Conservation (phyloP, 2,113 vertebrate genomes). For the Daubentonia madagascariensis region DNA sequence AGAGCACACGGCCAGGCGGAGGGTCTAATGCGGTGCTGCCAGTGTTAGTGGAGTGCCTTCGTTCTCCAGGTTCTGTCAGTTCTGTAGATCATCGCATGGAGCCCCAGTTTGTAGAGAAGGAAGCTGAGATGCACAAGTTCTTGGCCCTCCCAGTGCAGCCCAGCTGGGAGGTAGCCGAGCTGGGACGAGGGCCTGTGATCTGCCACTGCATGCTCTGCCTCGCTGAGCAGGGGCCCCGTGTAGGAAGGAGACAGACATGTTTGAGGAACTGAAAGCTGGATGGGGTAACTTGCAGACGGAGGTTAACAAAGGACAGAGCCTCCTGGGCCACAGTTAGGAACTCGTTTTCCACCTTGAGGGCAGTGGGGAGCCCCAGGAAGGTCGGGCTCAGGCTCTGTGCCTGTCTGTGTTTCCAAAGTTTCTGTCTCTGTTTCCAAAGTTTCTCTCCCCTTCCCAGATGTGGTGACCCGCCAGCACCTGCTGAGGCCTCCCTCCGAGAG, state of each 20-base stretch:
- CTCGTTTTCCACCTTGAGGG: rapidly evolving
- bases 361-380: rapidly evolving
- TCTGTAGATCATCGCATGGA: rapidly evolving
- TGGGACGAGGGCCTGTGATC: background rate
- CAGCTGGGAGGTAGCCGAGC: background rate
- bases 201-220: background rate
- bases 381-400: background rate
- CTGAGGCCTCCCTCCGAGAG: background rate
- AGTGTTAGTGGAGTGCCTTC: rapidly evolving
- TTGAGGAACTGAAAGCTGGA: slow-evolving; percentile 62
- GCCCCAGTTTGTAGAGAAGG: background rate
- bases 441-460: slow-evolving; percentile 13
- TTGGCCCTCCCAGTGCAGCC: background rate
- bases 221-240: background rate
- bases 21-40: rapidly evolving
- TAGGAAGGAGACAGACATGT: slow-evolving; percentile 14
- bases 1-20: background rate
- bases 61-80: background rate
- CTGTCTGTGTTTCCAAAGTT: background rate
- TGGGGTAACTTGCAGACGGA: background rate
- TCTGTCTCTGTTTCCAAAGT: background rate
- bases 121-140: background rate
- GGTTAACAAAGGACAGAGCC: background rate
- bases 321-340: background rate
- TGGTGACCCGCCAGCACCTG: background rate